A percentile compares a stretch with the other conserved stretches of the same genome.
Evolutionary conservation across 2,888 invertebrate species (phyloP).

Genomic region (Melinaea marsaeus): DNA sequence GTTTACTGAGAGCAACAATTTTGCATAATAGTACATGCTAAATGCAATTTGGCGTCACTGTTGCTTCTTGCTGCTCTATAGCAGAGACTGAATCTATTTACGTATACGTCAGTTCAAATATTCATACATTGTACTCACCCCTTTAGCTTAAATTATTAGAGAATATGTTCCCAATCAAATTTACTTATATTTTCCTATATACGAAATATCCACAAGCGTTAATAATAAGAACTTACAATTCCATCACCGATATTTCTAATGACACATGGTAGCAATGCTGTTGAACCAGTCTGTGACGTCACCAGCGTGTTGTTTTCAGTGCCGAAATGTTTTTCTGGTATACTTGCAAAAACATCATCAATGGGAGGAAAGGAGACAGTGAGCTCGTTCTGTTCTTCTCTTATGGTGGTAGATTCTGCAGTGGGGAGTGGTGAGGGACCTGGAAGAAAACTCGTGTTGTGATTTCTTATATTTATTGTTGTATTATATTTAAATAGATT

Average conservation of each 20-base stretch:
- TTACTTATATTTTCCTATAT: neutral
- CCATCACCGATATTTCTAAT: constrained; percentile 92
- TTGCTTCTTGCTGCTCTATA: too few relatives aligned
- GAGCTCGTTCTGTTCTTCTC: constrained; percentile 63
- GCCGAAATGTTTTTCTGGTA: constrained; percentile 86
- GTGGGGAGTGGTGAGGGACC: constrained; percentile 50
- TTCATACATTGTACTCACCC: constrained; percentile 1
- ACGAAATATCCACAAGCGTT: too few relatives aligned
- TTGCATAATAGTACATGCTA: constrained; percentile 1
- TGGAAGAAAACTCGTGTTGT: constrained; percentile 30
- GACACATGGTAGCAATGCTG: constrained; percentile 88
- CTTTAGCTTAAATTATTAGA: neutral
- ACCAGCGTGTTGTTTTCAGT: constrained; percentile 90
- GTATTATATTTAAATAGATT: constrained; percentile 7
- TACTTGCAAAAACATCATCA: constrained; percentile 62
- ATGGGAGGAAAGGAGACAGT: constrained; percentile 68
- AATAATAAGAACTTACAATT: constrained; percentile 81
- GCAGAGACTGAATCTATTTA: neutral
- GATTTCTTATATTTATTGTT: constrained; percentile 6
- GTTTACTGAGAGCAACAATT: neutral
- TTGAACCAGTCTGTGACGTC: constrained; percentile 90
- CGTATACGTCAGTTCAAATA: neutral
- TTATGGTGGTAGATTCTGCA: constrained; percentile 48
- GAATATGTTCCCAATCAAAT: neutral
- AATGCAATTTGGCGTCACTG: constrained; percentile 3